Conservation (phyloP, 2,888 invertebrate species). For the Pomacea canaliculata region DNA sequence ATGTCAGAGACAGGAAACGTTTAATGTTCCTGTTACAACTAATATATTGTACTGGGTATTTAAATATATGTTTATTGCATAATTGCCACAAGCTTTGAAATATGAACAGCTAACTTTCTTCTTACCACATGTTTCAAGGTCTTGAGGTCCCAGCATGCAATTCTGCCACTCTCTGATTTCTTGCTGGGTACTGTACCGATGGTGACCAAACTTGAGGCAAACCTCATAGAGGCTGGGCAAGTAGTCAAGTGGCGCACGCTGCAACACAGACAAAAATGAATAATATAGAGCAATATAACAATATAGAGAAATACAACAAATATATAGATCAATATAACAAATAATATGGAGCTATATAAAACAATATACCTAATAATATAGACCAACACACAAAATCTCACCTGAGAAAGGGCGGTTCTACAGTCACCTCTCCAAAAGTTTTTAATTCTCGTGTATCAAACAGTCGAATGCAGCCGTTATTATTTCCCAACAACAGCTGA, state of each 20-base stretch:
- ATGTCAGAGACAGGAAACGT: too few species aligned
- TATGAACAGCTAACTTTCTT: too few species aligned
- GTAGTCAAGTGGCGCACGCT: slow-evolving; percentile 33
- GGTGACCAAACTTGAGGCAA: slow-evolving; percentile 23
- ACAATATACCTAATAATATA: too few species aligned
- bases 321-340: too few species aligned
- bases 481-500: slow-evolving; percentile 74
- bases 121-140: slow-evolving; percentile 73
- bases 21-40: too few species aligned
- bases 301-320: background rate
- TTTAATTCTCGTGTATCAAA: slow-evolving; percentile 76
- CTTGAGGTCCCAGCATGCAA: slow-evolving; percentile 75
- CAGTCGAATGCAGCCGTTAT: slow-evolving; percentile 73
- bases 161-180: slow-evolving; percentile 67
- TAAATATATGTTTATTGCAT: too few species aligned
- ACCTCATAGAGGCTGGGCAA: slow-evolving; percentile 30
- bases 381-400: background rate
- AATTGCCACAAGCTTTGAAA: too few species aligned
- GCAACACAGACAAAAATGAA: background rate
- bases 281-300: background rate
- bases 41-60: too few species aligned
- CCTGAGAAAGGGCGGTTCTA: slow-evolving; percentile 42
- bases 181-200: slow-evolving; percentile 12
- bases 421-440: slow-evolving; percentile 73
- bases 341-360: too few species aligned